Conservation (phyloP, 2,888 invertebrate species). For the Drosophila paramelanica region DNA sequence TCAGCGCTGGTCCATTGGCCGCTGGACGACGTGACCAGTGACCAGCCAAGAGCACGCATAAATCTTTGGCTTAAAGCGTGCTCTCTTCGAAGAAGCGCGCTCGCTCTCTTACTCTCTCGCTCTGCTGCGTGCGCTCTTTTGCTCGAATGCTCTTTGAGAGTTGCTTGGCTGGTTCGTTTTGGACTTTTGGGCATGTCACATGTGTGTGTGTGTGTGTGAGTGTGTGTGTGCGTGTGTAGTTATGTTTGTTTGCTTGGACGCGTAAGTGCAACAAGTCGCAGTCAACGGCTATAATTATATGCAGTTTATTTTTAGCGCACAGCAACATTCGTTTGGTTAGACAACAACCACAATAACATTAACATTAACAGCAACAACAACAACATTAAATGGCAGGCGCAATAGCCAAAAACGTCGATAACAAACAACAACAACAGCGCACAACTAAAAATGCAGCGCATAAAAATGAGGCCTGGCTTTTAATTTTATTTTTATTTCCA, state of each 20-base stretch:
- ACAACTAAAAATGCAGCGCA: constrained; percentile 56
- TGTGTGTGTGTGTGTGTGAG: not conserved
- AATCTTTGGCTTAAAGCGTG: constrained; percentile 6
- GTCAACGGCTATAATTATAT: constrained; percentile 59
- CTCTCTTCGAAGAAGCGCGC: constrained; percentile 51
- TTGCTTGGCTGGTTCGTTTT: constrained; percentile 27
- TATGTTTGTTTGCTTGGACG: constrained; percentile 11
- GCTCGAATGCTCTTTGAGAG: constrained; percentile 9
- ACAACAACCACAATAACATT: constrained; percentile 26
- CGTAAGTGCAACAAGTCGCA: constrained; percentile 73
- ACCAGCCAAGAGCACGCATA: constrained; percentile 35
- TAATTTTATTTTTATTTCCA: constrained; percentile 37
- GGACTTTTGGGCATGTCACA: constrained; percentile 41
- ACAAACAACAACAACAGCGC: constrained; percentile 29
- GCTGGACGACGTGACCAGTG: constrained; percentile 68
- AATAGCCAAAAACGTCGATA: constrained; percentile 45
- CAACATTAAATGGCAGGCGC: constrained; percentile 6
- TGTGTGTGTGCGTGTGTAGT: not conserved
- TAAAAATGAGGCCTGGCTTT: constrained; percentile 62
- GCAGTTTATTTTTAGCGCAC: constrained; percentile 68
- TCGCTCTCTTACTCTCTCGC: constrained; percentile 4
- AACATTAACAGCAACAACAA: constrained; percentile 11
- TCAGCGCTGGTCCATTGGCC: constrained; percentile 46
- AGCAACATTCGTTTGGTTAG: constrained; percentile 33
- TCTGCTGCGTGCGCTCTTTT: not conserved